Evolutionary conservation across 2,888 invertebrate genomes (phyloP), one percentile per base, ranked within the genome.

Genomic region (Brachyopa scutellaris): DNA sequence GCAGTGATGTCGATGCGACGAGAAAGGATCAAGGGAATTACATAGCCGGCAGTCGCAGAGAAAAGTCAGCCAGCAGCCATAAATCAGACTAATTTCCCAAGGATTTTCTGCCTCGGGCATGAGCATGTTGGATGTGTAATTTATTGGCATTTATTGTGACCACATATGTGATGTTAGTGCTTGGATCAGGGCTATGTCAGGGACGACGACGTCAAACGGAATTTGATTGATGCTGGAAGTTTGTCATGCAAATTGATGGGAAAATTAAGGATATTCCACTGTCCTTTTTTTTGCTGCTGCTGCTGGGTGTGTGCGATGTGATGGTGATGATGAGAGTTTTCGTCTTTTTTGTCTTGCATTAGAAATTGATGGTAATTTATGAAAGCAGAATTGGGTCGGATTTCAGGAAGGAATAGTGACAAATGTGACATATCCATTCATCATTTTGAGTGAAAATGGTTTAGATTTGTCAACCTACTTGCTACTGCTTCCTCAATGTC

Each of bases 121-220:
- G 70, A 70, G 57, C 82, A 82, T 64, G 59, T 82, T 82, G 82
- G 61, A 77, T 82, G 66, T 82, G 82, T 82, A 82, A 82, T 82
- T 82, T 82, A 82, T 82, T 82, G 82, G 70, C 55, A 82, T 77
- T 82, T 82, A 82, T 82, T 82, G 82, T 82, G 77, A 82, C 82
- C 82, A 77, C 82, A 82, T 76, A 77, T 82, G 82, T 61, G 77
- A 66, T 61, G 70, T 49, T 66, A 36, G 66, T 73, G 53, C 61
- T 76, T 53, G 64, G 62, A 33, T 64, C 33, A 57, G 17, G 57
- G 42, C 47, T 64, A n/a, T n/a, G 76, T 76, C 69, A 55, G 7
- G 51, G 38, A 59, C 57, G 64, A 66, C 51, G 45, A 74, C 42
- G 70, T 66, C 70, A 70, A 70, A 72, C 49, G 51, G 40, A 66